Evolutionary conservation across 2,797 vertebrate genomes (phyloP).

Genomic region (Rallus crepitans): DNA sequence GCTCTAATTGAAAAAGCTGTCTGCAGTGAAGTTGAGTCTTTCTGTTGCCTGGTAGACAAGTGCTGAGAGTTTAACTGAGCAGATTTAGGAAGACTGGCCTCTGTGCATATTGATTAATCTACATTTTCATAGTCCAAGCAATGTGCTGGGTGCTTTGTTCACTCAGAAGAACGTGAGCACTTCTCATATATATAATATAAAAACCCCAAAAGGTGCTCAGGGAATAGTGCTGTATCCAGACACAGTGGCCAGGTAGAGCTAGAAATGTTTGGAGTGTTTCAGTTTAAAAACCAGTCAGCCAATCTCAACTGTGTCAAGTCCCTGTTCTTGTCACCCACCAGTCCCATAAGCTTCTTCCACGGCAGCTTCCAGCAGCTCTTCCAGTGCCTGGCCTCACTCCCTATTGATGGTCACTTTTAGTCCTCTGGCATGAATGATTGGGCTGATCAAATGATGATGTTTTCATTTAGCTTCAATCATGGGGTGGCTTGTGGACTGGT

Average conservation of each 20-base stretch:
- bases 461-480: neutral
- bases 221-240: neutral
- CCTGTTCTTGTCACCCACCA: accelerated
- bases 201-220: neutral
- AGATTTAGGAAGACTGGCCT: neutral
- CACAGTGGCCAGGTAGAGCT: neutral
- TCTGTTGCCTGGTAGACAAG: neutral
- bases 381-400: neutral
- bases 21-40: neutral
- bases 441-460: neutral
- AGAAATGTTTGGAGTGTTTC: neutral
- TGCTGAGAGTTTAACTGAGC: neutral
- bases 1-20: neutral
- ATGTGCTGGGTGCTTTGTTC: neutral
- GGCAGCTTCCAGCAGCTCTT: neutral
- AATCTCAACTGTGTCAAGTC: neutral
- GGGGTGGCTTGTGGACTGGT: neutral
- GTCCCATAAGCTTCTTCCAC: neutral
- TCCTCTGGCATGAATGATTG: neutral
- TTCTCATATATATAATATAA: neutral
- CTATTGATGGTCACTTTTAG: neutral
- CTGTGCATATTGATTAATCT: neutral
- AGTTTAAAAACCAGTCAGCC: neutral
- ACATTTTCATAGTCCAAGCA: neutral
- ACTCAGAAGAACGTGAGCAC: neutral